Conservation (phyloP, 2,888 invertebrate genomes). For the Drosophila algonquin region DNA sequence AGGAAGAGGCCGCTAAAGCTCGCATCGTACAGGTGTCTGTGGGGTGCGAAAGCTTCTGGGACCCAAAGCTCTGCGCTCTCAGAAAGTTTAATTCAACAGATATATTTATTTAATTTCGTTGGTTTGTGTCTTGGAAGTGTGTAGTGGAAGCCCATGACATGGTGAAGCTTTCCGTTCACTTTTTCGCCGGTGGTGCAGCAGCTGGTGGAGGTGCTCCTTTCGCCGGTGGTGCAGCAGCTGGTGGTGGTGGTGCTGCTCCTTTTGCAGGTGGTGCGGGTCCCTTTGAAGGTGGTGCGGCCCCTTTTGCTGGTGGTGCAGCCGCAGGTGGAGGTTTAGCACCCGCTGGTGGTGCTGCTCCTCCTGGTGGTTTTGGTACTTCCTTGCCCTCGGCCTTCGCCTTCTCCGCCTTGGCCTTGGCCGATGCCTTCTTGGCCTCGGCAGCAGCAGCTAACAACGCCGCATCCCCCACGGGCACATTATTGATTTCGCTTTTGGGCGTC, state of each 20-base stretch:
- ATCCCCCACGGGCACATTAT: slow-evolving; percentile 59
- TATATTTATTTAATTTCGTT: neutral
- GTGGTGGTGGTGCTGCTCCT: neutral
- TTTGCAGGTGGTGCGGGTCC: neutral
- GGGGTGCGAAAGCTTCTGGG: neutral
- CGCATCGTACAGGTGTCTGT: neutral
- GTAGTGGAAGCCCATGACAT: too few species aligned
- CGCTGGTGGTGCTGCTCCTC: neutral
- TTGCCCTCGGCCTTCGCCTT: neutral
- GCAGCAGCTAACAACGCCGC: slow-evolving; percentile 27
- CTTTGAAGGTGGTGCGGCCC: neutral
- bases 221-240: neutral
- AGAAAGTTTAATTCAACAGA: neutral
- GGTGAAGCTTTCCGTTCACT: neutral
- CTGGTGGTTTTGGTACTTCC: slow-evolving; percentile 1
- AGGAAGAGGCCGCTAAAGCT: neutral
- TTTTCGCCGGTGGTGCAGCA: neutral
- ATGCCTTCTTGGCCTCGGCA: slow-evolving; percentile 13
- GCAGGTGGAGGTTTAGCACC: slow-evolving; percentile 2
- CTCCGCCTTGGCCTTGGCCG: slow-evolving; percentile 2
- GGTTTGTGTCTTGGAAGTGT: neutral
- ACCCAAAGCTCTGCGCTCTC: neutral
- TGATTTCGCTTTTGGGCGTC: slow-evolving; percentile 50
- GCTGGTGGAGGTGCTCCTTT: neutral
- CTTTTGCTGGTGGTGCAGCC: neutral